phyloP scores from a whole-genome alignment of 2,888 invertebrate species.

The Julus scandinavius region DNA sequence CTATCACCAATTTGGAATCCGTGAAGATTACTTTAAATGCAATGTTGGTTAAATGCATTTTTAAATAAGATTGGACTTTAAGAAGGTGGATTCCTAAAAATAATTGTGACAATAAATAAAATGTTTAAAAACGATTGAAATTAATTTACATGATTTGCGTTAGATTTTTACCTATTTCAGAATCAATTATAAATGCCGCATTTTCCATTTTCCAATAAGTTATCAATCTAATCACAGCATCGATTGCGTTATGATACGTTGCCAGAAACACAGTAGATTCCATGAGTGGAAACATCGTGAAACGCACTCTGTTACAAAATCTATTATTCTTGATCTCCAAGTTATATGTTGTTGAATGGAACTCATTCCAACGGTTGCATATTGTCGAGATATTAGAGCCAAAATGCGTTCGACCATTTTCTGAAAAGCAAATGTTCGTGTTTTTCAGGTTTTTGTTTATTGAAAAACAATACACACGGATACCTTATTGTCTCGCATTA shows the following conservation, averaged over 20 bases:
- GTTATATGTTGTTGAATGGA: too few relatives aligned
- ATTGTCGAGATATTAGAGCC: too few relatives aligned
- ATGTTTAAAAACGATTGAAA: background rate
- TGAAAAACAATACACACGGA: too few relatives aligned
- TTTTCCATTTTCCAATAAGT: slow-evolving; percentile 43
- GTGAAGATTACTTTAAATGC: background rate
- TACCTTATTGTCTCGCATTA: too few relatives aligned
- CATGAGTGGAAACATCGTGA: background rate
- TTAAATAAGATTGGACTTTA: background rate
- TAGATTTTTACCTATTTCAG: background rate
- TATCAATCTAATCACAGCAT: slow-evolving; percentile 1
- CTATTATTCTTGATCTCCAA: background rate
- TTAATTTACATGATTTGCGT: background rate
- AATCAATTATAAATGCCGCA: background rate
- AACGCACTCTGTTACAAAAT: background rate
- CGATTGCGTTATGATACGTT: background rate
- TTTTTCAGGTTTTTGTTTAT: too few relatives aligned
- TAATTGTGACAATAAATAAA: background rate
- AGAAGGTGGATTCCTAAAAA: background rate
- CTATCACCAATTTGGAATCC: background rate
- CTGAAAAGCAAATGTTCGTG: too few relatives aligned
- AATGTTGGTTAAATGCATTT: background rate
- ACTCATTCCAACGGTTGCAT: too few relatives aligned
- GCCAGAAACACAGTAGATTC: background rate
- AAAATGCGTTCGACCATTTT: too few relatives aligned